Evolutionary conservation across 2,113 vertebrate species (phyloP).

Genomic region (Malurus alboscapulatus): DNA sequence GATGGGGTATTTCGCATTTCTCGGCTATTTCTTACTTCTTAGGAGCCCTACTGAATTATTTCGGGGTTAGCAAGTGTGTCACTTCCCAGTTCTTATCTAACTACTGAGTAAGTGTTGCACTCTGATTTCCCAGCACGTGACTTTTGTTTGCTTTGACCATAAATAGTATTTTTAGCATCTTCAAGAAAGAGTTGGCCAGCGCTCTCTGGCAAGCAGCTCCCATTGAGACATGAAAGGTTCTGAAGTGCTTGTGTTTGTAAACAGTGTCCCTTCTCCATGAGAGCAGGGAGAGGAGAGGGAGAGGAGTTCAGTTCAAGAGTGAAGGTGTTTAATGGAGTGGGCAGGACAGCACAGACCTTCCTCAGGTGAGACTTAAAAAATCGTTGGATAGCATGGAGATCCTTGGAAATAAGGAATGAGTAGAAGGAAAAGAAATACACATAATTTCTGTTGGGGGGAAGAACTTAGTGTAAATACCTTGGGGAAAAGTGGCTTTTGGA

Average conservation of each 20-base stretch:
- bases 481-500: not conserved
- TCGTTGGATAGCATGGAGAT: not conserved
- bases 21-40: not conserved
- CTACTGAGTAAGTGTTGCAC: not conserved
- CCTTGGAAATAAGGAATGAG: not conserved
- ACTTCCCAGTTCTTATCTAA: not conserved
- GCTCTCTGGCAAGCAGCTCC: not conserved
- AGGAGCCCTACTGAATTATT: not conserved
- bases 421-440: too few relatives aligned
- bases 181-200: not conserved
- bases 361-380: not conserved
- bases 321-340: not conserved
- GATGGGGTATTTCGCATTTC: not conserved
- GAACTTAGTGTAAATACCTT: not conserved
- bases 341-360: not conserved
- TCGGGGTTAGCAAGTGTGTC: not conserved
- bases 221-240: not conserved
- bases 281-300: not conserved
- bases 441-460: accelerated
- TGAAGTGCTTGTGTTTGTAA: not conserved
- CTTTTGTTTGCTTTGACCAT: slow-evolving; percentile 16
- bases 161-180: slow-evolving; percentile 16
- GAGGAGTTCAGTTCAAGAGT: not conserved
- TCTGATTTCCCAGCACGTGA: not conserved
- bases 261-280: not conserved